phyloP scores from a whole-genome alignment of 2,888 invertebrate species.

The Drosophila longiperda region DNA sequence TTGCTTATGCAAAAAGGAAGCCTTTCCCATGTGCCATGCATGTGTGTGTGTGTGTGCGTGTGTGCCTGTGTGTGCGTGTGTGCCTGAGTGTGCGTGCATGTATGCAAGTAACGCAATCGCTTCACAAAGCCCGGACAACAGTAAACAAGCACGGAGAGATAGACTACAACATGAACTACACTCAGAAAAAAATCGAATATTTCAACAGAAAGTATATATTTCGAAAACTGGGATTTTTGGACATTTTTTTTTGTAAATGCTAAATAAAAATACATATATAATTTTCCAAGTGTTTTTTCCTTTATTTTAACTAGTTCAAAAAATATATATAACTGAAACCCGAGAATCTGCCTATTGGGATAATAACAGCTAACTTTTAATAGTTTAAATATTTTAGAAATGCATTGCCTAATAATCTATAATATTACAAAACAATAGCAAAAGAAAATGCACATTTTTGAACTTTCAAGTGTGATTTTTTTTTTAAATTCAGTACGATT shows the following conservation, averaged over 20 bases:
- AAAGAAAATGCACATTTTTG: background rate
- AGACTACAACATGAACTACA: constrained; percentile 32
- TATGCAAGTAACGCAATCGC: constrained; percentile 38
- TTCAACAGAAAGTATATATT: too few species aligned
- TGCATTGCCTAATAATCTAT: background rate
- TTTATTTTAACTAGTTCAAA: background rate
- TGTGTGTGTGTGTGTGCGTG: background rate
- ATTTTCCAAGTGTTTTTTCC: background rate
- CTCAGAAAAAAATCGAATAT: background rate
- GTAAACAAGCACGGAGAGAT: constrained; percentile 69
- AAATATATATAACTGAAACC: background rate
- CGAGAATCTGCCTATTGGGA: background rate
- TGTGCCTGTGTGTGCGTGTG: background rate
- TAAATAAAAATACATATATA: background rate
- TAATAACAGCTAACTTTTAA: background rate
- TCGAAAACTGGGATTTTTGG: background rate
- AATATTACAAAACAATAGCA: background rate
- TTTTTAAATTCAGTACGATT: fast-evolving
- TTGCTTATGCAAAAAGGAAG: constrained; percentile 72
- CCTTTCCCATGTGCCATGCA: background rate
- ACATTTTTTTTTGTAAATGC: background rate
- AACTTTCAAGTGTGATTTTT: background rate
- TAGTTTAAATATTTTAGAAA: background rate
- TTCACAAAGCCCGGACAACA: constrained; percentile 61
- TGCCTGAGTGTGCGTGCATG: constrained; percentile 3